Percentiles rank a stretch among this genome's conserved stretches.
Evolutionary conservation across 2,888 invertebrate genomes (phyloP).

Genomic region (Ceratothoa steindachneri): DNA sequence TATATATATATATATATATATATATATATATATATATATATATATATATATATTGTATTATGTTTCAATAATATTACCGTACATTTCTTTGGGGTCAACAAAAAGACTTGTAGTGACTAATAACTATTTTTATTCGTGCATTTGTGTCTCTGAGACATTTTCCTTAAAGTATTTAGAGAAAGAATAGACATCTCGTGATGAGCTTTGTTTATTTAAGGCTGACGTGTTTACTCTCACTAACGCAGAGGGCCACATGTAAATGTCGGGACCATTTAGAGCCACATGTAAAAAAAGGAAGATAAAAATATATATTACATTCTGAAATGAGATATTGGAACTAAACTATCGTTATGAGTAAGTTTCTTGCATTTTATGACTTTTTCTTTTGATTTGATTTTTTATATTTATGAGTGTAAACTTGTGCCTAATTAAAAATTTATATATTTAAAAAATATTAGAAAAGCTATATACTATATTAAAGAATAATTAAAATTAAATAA

Average conservation of each 20-base stretch:
- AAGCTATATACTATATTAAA: too few relatives aligned
- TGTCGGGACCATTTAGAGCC: neutral
- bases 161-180: neutral
- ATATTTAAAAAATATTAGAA: too few relatives aligned
- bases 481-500: too few relatives aligned
- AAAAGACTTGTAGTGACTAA: neutral
- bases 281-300: slow-evolving; percentile 5
- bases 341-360: too few relatives aligned
- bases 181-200: neutral
- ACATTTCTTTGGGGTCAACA: neutral
- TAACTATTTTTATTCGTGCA: neutral
- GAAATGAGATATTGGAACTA: neutral
- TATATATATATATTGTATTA: too few relatives aligned
- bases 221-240: neutral
- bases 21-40: neutral
- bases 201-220: neutral
- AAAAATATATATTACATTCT: slow-evolving; percentile 1
- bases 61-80: neutral
- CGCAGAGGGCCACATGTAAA: slow-evolving; percentile 8
- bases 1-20: neutral
- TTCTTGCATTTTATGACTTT: too few relatives aligned
- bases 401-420: too few relatives aligned
- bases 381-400: too few relatives aligned
- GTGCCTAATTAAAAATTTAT: too few relatives aligned
- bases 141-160: too few relatives aligned